Base-by-base conservation (phyloP, 2,797 vertebrate species). In the Falco columbarius region DNA sequence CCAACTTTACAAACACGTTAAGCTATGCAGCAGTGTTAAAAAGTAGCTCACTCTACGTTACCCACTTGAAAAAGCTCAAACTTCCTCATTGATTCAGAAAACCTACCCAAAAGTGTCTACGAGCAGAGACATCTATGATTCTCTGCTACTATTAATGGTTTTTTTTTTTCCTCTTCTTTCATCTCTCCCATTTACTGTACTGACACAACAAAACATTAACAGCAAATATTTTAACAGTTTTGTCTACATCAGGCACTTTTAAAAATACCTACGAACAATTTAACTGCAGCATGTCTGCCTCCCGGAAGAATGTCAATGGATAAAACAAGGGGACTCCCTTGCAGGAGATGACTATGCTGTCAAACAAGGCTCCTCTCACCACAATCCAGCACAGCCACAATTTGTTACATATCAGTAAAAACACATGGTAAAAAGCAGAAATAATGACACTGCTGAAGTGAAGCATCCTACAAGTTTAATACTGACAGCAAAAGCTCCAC, bases 381-480 rank as follows among this genome's bases (percentile, higher is more conserved):
- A 56, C 94, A 86, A 26, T 5, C 72, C 90, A 90, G 24, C 44
- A 34, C 34, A 70, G 55, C n/a, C 84, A 76, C 63, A 63, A 24
- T 38, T 90, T 42, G 24, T 77, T 30, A 63, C 12, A 0, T 96
- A 96, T 96, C 96, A 91, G 72, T 65, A 75, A 72, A 91, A 93
- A 87, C 95, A 95, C 22, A 89, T 44, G 75, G 72, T 7, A 46
- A 49, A 62, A 71, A 49, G 52, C 49, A 87, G 61, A 93, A 67
- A 34, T 77, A 40, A 86, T 87, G 68, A 81, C 58, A 26, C 17
- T 44, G 40, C 49, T 72, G 19, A 77, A 89, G 14, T 76, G 42
- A 54, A 82, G 56, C 21, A 9, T 67, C 56, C 92, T 38, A 23
- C n/a, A 74, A 82, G 52, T 56, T 85, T 32, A 66, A 59, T 46